Percentiles rank a stretch among this genome's conserved stretches.
Evolutionary conservation across 1,140 invertebrate genomes (phyloP).

Genomic region (Solenopsis fugax): DNA sequence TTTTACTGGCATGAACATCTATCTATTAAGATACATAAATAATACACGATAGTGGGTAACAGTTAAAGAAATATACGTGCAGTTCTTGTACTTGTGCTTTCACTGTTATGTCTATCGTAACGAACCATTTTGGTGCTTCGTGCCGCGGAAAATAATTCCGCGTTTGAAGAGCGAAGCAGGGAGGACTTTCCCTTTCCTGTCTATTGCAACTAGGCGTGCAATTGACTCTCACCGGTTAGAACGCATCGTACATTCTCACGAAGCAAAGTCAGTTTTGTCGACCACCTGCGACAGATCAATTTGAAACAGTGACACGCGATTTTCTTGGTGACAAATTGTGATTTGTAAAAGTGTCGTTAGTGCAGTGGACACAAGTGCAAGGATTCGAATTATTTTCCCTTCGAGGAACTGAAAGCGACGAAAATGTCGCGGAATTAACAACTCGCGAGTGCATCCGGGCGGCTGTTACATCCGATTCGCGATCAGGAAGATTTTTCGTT

Average conservation of each 20-base stretch:
- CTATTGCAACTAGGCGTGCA: not conserved
- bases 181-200: constrained; percentile 75
- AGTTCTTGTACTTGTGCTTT: constrained; percentile 60
- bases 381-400: not conserved
- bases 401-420: not conserved
- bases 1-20: too few species aligned
- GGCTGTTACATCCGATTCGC: not conserved
- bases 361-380: not conserved
- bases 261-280: not conserved
- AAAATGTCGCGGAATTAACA: not conserved
- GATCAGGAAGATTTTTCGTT: constrained; percentile 40
- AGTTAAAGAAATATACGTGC: not conserved
- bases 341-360: constrained; percentile 4
- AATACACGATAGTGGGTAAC: too few species aligned
- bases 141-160: not conserved
- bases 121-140: not conserved
- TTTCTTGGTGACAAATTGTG: not conserved
- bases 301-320: constrained; percentile 31
- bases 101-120: constrained; percentile 45
- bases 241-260: not conserved
- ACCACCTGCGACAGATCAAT: constrained; percentile 36
- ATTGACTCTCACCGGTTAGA: constrained; percentile 7
- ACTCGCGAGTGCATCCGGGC: not conserved
- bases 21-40: too few species aligned
- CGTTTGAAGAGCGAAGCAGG: not conserved